Evolutionary conservation across 2,113 vertebrate genomes (phyloP), one percentile per base, ranked within the genome.

Genomic region (Otis tarda): DNA sequence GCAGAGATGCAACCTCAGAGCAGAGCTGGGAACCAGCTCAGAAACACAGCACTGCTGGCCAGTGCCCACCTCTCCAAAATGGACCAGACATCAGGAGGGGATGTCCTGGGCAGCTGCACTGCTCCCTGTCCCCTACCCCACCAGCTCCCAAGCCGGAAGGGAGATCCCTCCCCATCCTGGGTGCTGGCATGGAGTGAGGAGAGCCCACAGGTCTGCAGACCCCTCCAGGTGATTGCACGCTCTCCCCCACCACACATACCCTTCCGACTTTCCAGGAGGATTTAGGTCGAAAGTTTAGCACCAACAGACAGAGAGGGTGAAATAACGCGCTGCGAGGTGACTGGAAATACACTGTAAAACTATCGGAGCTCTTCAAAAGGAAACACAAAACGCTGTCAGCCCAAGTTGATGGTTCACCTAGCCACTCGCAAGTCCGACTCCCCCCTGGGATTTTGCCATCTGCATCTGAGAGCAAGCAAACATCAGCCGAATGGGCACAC

Each of bases 201-300:
- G 30, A 93, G 22, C 33, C 35, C 16, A 28, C 14, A 68, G 59
- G 43, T 37, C 74, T 57, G 43, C 73, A 75, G 53, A 70, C 3
- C n/a, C 57, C 18, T 63, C 45, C 1, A 2, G 21, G 11, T 83
- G 33, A 39, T 12, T 33, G 35, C 25, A 61, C 15, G 25, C 35
- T 9, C 19, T 77, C 20, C 21, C 21, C 20, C 31, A 23, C 20
- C 33, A 21, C 52, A 33, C 39, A 69, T 14, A 47, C 7, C 31
- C 18, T 45, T 41, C 12, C 0, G 0, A 70, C 18, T 37, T 28
- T 65, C 39, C 4, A 1, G 52, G 22, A 83, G 20, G 70, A 43
- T 93, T 88, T 74, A 25, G 12, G 19, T 39, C 57, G 27, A 65
- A 96, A 97, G 96, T 96, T 97, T 93, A 87, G 24, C 78, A 78